Evolutionary conservation across 2,888 invertebrate genomes (phyloP), one percentile per base, ranked within the genome.

Genomic region (Chorisops tibialis): DNA sequence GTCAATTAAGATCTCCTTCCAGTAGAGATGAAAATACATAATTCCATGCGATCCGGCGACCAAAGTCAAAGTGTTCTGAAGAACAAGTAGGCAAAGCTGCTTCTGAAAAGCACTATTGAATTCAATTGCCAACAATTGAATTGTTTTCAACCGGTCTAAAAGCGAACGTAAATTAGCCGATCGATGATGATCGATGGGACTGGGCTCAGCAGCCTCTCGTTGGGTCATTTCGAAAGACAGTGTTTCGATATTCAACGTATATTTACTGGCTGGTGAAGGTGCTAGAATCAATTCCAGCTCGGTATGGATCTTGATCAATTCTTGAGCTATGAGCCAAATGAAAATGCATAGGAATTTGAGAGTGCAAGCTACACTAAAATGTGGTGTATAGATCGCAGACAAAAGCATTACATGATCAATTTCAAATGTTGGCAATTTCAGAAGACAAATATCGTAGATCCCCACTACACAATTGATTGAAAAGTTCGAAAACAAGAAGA

Each of bases 1-100:
- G 12, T 14, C 61, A 19, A 61, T n/a, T n/a, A 61, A 12, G 30
- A 61, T 41, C 19, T 51, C 30, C 11, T 61, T 41, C 61, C 61
- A 61, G 9, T 41, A 30, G 18, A 61, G 14, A 35, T 52, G 45
- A 37, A 18, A 61, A 24, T 51, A 45, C 43, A 51, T 50, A 4
- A 43, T 50, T 1, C 21, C 43, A 12, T 41, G 41, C 22, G 61
- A 41, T 2, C 35, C 50, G 4, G 41, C 43, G n/a, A 52, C 14
- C 19, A 51, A 51, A 4, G 30, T 43, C 6, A 59, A n/a, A 9
- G 37, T 18, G 19, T 41, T 51, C 18, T 38, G 7, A 14, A 61
- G 1, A 3, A 43, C 43, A 9, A 61, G 43, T 2, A 24, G 12
- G 9, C 11, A 21, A 3, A 61, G 18, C 35, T 61, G 61, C 35